A percentile compares a stretch with the other conserved stretches of the same genome.
phyloP scores from a whole-genome alignment of 2,113 vertebrate species.

The Capricornis sumatraensis region DNA sequence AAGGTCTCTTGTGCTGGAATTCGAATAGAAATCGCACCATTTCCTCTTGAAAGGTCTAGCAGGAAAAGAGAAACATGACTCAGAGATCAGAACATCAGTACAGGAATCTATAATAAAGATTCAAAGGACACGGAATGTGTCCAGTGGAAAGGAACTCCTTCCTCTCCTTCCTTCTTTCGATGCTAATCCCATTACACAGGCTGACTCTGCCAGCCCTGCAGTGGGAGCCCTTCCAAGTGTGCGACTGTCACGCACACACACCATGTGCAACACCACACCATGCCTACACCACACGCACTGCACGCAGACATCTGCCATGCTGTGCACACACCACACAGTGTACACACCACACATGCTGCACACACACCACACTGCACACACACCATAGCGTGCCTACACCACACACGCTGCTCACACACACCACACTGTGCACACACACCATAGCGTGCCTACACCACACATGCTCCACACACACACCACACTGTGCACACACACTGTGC shows the following conservation, averaged over 20 bases:
- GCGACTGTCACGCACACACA: fast-evolving
- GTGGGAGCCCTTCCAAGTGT: neutral
- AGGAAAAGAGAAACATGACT: neutral
- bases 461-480: neutral
- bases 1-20: conserved; percentile 32
- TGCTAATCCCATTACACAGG: neutral
- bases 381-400: neutral
- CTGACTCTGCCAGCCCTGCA: fast-evolving
- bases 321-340: neutral
- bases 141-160: neutral
- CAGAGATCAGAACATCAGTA: neutral
- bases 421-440: neutral
- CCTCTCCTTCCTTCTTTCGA: neutral
- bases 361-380: neutral
- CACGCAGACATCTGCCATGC: neutral
- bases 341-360: neutral
- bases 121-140: neutral
- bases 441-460: neutral
- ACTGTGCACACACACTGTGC: too few species aligned
- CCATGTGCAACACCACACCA: neutral
- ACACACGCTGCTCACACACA: neutral
- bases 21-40: neutral
- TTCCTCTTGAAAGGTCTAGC: neutral
- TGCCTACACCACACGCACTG: neutral
- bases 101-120: neutral